Conservation (phyloP, 1,140 invertebrate genomes). For the Bilobella aurantiaca region DNA sequence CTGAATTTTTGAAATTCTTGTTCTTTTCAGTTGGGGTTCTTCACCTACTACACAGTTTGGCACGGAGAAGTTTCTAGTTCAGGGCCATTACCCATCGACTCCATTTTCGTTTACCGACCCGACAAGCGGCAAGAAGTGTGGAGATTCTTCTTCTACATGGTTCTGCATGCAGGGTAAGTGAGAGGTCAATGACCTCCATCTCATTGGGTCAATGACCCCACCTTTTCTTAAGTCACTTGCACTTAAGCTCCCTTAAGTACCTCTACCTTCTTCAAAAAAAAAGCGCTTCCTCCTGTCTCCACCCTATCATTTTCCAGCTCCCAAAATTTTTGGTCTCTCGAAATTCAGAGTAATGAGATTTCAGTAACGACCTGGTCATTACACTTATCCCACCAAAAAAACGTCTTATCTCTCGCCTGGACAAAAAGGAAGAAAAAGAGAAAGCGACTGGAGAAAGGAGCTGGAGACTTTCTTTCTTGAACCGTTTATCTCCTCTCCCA, state of each 20-base stretch:
- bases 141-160: constrained; percentile 90
- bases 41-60: constrained; percentile 76
- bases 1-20: constrained; percentile 15
- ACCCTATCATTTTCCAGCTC: no score
- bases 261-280: no score
- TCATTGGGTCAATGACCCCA: no score
- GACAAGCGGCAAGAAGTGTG: constrained; percentile 82
- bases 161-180: constrained; percentile 80
- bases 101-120: constrained; percentile 84
- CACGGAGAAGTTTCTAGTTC: constrained; percentile 70
- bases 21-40: constrained; percentile 71
- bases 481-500: no score
- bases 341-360: not conserved
- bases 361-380: not conserved
- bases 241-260: no score
- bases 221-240: no score
- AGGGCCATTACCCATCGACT: constrained; percentile 82
- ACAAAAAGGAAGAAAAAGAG: no score
- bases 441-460: no score
- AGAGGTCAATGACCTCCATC: not conserved
- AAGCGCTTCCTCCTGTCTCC: no score
- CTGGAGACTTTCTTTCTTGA: no score
- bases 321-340: constrained; percentile 9
- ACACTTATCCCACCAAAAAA: not conserved
- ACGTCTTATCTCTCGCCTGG: no score